phyloP scores from a whole-genome alignment of 2,113 vertebrate genomes.

The Lasiurus borealis region DNA sequence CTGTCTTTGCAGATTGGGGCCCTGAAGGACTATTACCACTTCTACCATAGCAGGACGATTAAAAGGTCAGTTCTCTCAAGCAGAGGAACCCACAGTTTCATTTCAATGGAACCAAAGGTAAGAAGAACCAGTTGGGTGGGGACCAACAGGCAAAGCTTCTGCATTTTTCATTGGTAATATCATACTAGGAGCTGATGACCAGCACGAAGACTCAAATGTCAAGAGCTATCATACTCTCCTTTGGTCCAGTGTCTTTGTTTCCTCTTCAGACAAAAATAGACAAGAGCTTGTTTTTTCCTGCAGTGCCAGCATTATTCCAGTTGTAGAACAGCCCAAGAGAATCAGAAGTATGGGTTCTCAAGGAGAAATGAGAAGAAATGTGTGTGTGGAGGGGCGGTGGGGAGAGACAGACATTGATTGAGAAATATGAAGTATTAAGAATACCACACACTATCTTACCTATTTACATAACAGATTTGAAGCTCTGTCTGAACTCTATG shows the following conservation, averaged over 20 bases:
- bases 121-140: conserved; percentile 84
- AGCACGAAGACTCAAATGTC: conserved; percentile 80
- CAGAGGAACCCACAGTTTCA: conserved; percentile 97
- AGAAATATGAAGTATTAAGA: not conserved
- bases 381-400: no score
- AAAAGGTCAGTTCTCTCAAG: conserved; percentile 98
- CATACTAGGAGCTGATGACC: conserved; percentile 76
- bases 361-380: not conserved
- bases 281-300: conserved; percentile 63
- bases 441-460: not conserved
- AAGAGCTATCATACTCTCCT: conserved; percentile 78
- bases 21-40: conserved; percentile 98
- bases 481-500: not conserved
- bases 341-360: not conserved
- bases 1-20: conserved; percentile 93
- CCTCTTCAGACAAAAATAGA: conserved; percentile 67
- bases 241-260: conserved; percentile 70
- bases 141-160: conserved; percentile 82
- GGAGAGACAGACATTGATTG: not conserved
- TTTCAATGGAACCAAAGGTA: conserved; percentile 99
- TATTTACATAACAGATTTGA: not conserved
- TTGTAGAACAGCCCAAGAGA: not conserved
- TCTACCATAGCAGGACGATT: conserved; percentile 98
- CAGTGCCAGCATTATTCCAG: not conserved
- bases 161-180: conserved; percentile 91